Percentiles rank a stretch among this genome's conserved stretches.
Conservation (phyloP, 2,113 vertebrate species). For the Anguilla japonica region DNA sequence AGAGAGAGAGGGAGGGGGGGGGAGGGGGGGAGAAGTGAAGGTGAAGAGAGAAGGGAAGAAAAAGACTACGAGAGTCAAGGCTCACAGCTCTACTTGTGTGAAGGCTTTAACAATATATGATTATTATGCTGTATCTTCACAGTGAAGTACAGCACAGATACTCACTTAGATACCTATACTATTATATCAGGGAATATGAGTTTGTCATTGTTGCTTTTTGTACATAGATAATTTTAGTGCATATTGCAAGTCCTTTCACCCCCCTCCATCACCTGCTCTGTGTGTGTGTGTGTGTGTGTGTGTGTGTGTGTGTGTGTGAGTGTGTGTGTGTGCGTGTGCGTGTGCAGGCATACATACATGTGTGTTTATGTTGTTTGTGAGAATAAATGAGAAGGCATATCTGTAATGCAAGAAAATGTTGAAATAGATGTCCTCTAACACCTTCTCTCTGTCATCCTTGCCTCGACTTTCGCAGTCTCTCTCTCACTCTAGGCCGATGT, state of each 20-base stretch:
- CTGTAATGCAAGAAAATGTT: slow-evolving; percentile 13
- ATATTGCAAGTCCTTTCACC: background rate
- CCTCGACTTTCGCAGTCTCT: background rate
- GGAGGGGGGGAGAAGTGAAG: slow-evolving; percentile 25
- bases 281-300: background rate
- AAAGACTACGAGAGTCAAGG: slow-evolving; percentile 1
- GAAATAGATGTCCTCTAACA: background rate
- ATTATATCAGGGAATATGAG: slow-evolving; percentile 41
- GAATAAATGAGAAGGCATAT: background rate
- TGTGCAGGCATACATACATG: background rate
- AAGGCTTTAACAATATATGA: slow-evolving; percentile 24
- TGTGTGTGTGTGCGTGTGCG: background rate
- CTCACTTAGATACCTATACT: slow-evolving; percentile 24
- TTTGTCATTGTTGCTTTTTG: slow-evolving; percentile 8
- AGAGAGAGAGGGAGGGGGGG: background rate
- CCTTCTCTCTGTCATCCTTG: background rate
- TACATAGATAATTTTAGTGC: slow-evolving; percentile 12
- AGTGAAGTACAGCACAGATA: slow-evolving; percentile 25
- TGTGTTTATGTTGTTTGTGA: background rate
- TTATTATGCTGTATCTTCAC: slow-evolving; percentile 27
- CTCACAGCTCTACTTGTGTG: slow-evolving; percentile 4
- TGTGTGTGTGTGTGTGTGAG: background rate
- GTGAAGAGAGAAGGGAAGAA: background rate
- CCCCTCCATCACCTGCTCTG: background rate
- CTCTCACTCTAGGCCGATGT: slow-evolving; percentile 7